Conservation (phyloP, 2,113 vertebrate species). For the Phalacrocorax pelagicus region DNA sequence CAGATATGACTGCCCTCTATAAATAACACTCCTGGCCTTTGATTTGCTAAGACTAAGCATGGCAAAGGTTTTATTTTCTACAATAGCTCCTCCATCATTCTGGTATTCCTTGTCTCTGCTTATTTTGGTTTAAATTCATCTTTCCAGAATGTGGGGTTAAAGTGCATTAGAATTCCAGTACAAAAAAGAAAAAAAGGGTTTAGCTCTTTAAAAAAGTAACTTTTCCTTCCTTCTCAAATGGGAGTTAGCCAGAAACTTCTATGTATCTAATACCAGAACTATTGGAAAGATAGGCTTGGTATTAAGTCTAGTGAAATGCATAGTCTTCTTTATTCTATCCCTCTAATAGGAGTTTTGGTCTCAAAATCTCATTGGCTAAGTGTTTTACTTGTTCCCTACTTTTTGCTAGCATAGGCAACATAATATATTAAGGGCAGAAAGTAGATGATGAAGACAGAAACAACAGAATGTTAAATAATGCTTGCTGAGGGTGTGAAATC, state of each 20-base stretch:
- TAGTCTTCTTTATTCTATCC: background rate
- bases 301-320: background rate
- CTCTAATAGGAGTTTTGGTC: background rate
- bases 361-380: background rate
- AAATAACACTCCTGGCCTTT: background rate
- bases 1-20: background rate
- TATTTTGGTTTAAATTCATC: slow-evolving; percentile 37
- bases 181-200: background rate
- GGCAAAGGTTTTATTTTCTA: slow-evolving; percentile 12
- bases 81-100: slow-evolving; percentile 14
- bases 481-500: background rate
- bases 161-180: background rate
- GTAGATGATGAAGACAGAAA: background rate
- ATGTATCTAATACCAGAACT: background rate
- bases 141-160: background rate
- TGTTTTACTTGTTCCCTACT: background rate
- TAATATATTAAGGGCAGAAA: background rate
- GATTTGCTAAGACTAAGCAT: background rate
- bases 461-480: background rate
- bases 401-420: background rate
- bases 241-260: background rate
- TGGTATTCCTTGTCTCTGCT: background rate
- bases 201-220: background rate
- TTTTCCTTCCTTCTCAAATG: background rate
- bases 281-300: background rate